Evolutionary conservation across 1,140 invertebrate species (phyloP).

Genomic region (Prorops nasuta): DNA sequence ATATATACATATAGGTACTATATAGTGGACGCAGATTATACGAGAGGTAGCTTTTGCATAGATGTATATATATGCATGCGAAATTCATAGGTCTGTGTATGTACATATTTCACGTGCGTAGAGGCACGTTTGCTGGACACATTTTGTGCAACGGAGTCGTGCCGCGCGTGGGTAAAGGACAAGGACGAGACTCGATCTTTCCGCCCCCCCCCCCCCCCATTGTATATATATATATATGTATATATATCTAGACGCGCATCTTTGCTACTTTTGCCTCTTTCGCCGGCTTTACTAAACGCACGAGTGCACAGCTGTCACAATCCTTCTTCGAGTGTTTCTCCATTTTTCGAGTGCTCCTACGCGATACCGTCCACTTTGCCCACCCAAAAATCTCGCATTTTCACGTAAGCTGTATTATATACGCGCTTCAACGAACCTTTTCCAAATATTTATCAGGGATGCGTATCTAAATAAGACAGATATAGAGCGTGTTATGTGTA

Average conservation of each 20-base stretch:
- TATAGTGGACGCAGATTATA: too few relatives aligned
- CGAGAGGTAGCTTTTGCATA: not conserved
- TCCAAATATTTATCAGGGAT: not conserved
- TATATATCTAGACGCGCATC: too few relatives aligned
- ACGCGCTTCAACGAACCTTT: not conserved
- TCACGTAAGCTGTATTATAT: not conserved
- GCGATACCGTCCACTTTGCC: not conserved
- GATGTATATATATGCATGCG: slow-evolving; percentile 3
- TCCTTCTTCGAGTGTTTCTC: slow-evolving; percentile 34
- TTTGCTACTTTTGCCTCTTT: not conserved
- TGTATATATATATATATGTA: too few relatives aligned
- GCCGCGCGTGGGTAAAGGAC: not conserved
- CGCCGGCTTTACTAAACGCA: slow-evolving; percentile 26
- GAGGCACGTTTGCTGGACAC: too few relatives aligned
- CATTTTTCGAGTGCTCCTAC: slow-evolving; percentile 43
- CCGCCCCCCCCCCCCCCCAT: not conserved
- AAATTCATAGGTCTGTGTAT: too few relatives aligned
- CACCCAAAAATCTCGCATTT: not conserved
- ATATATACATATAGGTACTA: too few relatives aligned
- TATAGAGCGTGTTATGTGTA: too few relatives aligned
- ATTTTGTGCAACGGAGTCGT: too few relatives aligned
- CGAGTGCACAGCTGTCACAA: slow-evolving; percentile 29
- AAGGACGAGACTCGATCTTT: not conserved
- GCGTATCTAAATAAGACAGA: too few relatives aligned
- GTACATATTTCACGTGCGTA: too few relatives aligned